Evolutionary conservation across 2,888 invertebrate species (phyloP), one percentile per base, ranked within the genome.

Genomic region (Epirrhoe alternata): DNA sequence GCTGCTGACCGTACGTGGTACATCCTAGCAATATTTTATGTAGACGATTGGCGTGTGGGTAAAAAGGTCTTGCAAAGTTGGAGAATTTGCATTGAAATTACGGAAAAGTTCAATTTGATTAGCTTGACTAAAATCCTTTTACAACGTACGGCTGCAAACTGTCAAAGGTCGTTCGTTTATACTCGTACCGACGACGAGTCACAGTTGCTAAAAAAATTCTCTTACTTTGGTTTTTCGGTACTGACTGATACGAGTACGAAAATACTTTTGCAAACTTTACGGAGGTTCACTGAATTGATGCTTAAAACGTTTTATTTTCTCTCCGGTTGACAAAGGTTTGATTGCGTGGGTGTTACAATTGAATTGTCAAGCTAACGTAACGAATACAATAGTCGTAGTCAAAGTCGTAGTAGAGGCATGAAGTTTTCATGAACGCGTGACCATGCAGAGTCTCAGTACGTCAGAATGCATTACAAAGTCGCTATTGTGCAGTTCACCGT

Each of bases 401-500:
- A n/a, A n/a, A n/a, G n/a, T n/a, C n/a, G n/a, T 51, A 51, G 47
- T 61, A 49, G 59, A 53, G 47, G 17, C 63, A 74, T 74, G 71
- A 72, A 76, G 71, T 69, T 72, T 76, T 76, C 75, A 77, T 71
- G 62, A 62, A 53, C 55, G 55, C 62, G 63, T 69, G 67, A 71
- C 71, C 69, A 12, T 33, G 14, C 67, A 66, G 64, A 60, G 67
- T 68, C 69, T 16, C 57, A 49, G 49, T 57, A 49, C 12, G 35
- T 10, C 49, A 49, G 60, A 69, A 66, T 70, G 73, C 70, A 68
- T 59, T 53, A 49, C 57, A 33, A 50, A 45, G 47, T 56, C 42
- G 62, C 70, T 61, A 75, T 77, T 79, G 77, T 80, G 72, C 66
- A 64, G 70, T 67, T 61, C 65, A 69, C 72, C 74, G 73, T 73